These are phyloP conservation scores for Ceratosolen solmsi DNA, from an alignment of 1,140 invertebrate genomes.

Conservation along the genomic window DNA sequence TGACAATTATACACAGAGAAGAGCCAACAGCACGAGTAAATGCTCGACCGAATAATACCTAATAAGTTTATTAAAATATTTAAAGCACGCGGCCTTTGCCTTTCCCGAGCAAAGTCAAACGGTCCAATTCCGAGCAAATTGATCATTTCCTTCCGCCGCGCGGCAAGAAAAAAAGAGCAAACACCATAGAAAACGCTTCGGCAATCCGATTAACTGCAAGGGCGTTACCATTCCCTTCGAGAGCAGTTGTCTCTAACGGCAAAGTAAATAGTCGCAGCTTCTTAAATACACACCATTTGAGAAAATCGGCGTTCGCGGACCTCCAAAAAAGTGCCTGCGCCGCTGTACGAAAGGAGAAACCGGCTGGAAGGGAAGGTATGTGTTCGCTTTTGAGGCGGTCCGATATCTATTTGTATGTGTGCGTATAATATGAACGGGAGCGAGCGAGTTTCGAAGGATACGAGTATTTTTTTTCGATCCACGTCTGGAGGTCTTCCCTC, in stretches of 20 bases:
- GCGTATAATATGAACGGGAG: slow-evolving; percentile 42
- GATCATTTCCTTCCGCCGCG: not conserved
- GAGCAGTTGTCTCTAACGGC: not conserved
- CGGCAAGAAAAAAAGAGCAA: slow-evolving; percentile 32
- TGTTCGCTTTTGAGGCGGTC: slow-evolving; percentile 43
- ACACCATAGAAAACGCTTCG: not conserved
- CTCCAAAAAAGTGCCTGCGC: slow-evolving; percentile 10
- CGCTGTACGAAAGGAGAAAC: slow-evolving; percentile 13
- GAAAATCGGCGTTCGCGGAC: not conserved
- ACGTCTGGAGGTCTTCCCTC: not conserved
- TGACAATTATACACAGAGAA: not conserved
- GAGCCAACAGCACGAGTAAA: not conserved
- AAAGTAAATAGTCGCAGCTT: slow-evolving; percentile 5
- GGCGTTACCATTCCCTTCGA: not conserved
- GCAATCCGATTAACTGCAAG: not conserved
- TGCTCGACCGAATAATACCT: not conserved
- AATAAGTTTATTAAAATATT: not conserved
- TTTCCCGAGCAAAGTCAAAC: not conserved
- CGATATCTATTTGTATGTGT: not conserved
- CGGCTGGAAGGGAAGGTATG: slow-evolving; percentile 39
- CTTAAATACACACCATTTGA: not conserved
- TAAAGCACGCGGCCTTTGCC: not conserved
- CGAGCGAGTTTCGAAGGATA: slow-evolving; percentile 31
- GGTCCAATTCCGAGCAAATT: not conserved
- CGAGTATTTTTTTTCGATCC: slow-evolving; percentile 51